phyloP scores from a whole-genome alignment of 2,888 invertebrate genomes.

The Cerceris ruficornis region DNA sequence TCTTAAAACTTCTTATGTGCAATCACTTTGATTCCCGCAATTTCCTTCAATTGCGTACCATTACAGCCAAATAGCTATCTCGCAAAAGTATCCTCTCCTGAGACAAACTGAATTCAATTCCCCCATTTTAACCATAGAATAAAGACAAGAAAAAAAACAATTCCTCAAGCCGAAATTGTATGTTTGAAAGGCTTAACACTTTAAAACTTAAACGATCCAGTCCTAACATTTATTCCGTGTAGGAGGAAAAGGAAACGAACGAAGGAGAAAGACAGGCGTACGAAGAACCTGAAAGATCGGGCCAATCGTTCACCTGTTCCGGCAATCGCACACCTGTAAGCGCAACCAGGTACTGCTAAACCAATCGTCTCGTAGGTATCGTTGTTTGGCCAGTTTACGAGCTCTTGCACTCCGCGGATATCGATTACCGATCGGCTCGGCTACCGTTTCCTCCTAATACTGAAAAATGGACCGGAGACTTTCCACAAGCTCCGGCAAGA shows the following conservation, averaged over 20 bases:
- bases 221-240: not conserved
- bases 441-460: constrained; percentile 60
- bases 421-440: constrained; percentile 62
- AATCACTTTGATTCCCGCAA: too few species aligned
- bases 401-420: constrained; percentile 51
- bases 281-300: constrained; percentile 45
- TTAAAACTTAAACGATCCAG: not conserved
- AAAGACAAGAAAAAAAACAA: too few species aligned
- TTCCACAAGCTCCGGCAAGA: constrained; percentile 42
- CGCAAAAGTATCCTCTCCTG: too few species aligned
- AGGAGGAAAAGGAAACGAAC: constrained; percentile 29
- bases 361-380: constrained; percentile 62
- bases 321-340: constrained; percentile 61
- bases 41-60: too few species aligned
- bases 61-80: too few species aligned
- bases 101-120: too few species aligned
- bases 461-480: constrained; percentile 61
- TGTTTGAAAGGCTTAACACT: too few species aligned
- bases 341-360: constrained; percentile 43
- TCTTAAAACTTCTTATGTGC: too few species aligned
- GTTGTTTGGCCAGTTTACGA: constrained; percentile 66
- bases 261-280: constrained; percentile 34
- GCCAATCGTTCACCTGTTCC: constrained; percentile 61
- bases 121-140: too few species aligned
- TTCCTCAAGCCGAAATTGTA: too few species aligned